These are phyloP conservation scores for Myzus persicae DNA, from an alignment of 1,140 invertebrate species.

Conservation along the genomic window DNA sequence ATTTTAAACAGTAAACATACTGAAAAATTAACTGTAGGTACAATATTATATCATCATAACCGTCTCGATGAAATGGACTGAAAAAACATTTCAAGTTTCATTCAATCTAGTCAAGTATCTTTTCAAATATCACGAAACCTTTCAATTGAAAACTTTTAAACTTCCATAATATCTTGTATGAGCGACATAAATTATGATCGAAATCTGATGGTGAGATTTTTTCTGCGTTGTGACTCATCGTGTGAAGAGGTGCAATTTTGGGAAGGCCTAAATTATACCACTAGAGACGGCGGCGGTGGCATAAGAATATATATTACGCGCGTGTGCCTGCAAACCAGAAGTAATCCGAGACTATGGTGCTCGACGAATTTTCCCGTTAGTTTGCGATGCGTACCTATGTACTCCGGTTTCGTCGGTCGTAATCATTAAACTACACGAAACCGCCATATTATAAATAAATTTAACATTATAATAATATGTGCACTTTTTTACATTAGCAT, in stretches of 20 bases:
- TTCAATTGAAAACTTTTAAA: background rate
- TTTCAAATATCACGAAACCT: background rate
- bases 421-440: background rate
- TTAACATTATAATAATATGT: background rate
- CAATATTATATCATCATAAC: background rate
- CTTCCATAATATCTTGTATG: background rate
- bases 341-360: background rate
- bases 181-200: background rate
- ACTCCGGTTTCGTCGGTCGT: background rate
- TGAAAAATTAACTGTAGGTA: too few species aligned
- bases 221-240: background rate
- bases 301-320: background rate
- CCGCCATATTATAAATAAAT: background rate
- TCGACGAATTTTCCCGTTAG: background rate
- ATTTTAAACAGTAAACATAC: background rate
- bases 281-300: background rate
- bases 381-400: background rate
- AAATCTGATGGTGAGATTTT: background rate
- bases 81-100: background rate
- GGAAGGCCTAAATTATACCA: background rate
- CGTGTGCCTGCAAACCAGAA: background rate
- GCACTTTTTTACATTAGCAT: background rate
- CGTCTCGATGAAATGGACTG: background rate
- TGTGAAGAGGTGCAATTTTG: background rate
- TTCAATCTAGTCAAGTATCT: background rate